Evolutionary conservation across 2,797 vertebrate species (phyloP), one percentile per base, ranked within the genome.

Genomic region (Eospalax fontanierii): DNA sequence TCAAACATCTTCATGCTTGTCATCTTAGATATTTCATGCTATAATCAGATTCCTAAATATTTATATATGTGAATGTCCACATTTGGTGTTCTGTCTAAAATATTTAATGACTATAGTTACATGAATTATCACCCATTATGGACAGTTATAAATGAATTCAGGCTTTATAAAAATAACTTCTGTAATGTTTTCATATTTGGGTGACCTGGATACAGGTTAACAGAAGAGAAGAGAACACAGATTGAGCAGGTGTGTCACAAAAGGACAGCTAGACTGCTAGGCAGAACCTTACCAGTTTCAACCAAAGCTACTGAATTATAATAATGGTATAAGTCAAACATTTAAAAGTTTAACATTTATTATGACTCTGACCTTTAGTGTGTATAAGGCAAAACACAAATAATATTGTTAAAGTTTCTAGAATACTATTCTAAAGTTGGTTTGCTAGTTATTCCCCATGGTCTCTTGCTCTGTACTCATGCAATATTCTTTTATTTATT

Each of bases 111-210:
- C 8, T 88, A 68, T 9, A 14, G 26, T 87, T 73, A 83, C 84
- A 87, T 94, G 59, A 82, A 91, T 93, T 92, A 68, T 33, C 18
- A 75, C 38, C 54, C 38, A 76, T 61, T 63, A 50, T 33, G 16
- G n/a, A 18, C n/a, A 33, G 71, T 80, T 92, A 80, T 87, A 83
- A 79, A 79, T 78, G 9, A n/a, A 78, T 78, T 11, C 46, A 0
- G 9, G 75, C 46, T 54, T 78, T 78, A 54, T 54, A 78, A 78
- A 76, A 81, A 88, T 40, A 91, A 90, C 43, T 94, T 68, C 59
- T 65, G 14, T 3, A 50, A 63, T 2, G 19, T 40, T 82, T 82
- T 82, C 12, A 83, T 11, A 14, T 73, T 73, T 70, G 76, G 10
- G 24, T 63, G 50, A 90, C 19, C 63, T 33, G 11, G 38, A 6